Conservation (phyloP, 2,888 invertebrate species). For the Chelonus formosanus region DNA sequence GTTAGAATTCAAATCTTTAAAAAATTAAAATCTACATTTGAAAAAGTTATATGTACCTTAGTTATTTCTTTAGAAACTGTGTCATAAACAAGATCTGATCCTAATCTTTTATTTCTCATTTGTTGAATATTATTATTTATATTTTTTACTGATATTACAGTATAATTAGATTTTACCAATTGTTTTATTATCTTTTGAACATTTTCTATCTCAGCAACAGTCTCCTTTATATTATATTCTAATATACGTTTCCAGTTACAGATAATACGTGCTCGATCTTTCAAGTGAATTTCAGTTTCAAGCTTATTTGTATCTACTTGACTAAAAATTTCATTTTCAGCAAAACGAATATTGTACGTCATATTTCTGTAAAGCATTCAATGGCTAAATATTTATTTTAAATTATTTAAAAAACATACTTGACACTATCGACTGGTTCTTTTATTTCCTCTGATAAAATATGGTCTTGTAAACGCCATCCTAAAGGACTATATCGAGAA, state of each 20-base stretch:
- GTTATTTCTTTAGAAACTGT: constrained; percentile 78
- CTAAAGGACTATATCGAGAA: constrained; percentile 75
- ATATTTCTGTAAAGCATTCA: constrained; percentile 34
- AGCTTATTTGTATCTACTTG: constrained; percentile 74
- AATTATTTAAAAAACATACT: constrained; percentile 14
- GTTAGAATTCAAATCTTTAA: background rate
- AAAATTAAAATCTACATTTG: background rate
- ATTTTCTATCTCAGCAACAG: constrained; percentile 73
- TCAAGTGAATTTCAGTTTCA: constrained; percentile 73
- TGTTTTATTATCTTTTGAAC: constrained; percentile 74
- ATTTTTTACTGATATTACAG: constrained; percentile 74
- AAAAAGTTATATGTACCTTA: constrained; percentile 66
- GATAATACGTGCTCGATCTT: constrained; percentile 73
- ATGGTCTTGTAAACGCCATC: constrained; percentile 69
- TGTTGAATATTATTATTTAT: constrained; percentile 65
- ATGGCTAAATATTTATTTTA: background rate
- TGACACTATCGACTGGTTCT: constrained; percentile 35
- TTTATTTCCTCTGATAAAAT: constrained; percentile 32
- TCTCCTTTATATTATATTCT: constrained; percentile 73
- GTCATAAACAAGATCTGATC: constrained; percentile 78
- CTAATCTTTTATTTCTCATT: constrained; percentile 65
- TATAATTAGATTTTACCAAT: constrained; percentile 72
- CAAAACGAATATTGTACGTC: constrained; percentile 66
- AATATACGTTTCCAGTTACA: constrained; percentile 79
- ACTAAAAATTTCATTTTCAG: constrained; percentile 69